Percentiles rank a stretch among this genome's conserved stretches.
Conservation (phyloP, 2,113 vertebrate genomes). For the Apistogramma diplotaenia region DNA sequence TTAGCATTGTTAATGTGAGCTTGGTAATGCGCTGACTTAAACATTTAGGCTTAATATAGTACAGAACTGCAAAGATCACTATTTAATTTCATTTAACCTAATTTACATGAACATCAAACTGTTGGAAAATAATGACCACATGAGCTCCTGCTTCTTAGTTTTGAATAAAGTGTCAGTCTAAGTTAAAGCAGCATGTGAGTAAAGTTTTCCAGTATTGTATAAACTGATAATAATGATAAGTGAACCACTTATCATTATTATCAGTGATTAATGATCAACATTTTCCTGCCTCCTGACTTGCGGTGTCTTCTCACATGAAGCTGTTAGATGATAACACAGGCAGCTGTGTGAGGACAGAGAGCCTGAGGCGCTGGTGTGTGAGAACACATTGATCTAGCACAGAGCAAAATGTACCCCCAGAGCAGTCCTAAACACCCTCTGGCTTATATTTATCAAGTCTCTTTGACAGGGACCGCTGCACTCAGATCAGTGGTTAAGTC, state of each 20-base stretch:
- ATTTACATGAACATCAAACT: background rate
- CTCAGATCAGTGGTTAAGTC: conserved; percentile 18
- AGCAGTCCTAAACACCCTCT: conserved; percentile 20
- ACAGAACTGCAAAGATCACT: background rate
- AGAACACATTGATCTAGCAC: conserved; percentile 22
- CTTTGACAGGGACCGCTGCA: background rate
- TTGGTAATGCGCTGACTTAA: background rate
- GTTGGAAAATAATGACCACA: background rate
- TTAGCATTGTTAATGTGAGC: background rate
- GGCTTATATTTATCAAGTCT: conserved; percentile 29
- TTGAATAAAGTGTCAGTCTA: no score
- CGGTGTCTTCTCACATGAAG: background rate
- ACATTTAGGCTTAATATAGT: background rate
- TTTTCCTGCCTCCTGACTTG: background rate
- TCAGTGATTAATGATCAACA: background rate
- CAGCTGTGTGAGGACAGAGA: background rate
- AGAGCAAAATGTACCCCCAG: background rate
- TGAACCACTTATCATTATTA: background rate
- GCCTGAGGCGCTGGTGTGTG: background rate
- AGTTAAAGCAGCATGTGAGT: background rate
- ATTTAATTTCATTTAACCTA: no score
- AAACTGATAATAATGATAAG: no score
- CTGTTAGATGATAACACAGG: background rate
- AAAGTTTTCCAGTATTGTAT: background rate
- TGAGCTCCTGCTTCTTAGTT: background rate